Percentiles rank a stretch among this genome's conserved stretches.
These are phyloP conservation scores for Phrynocephalus vlangalii DNA, from an alignment of 2,797 vertebrate genomes.

Conservation along the genomic window DNA sequence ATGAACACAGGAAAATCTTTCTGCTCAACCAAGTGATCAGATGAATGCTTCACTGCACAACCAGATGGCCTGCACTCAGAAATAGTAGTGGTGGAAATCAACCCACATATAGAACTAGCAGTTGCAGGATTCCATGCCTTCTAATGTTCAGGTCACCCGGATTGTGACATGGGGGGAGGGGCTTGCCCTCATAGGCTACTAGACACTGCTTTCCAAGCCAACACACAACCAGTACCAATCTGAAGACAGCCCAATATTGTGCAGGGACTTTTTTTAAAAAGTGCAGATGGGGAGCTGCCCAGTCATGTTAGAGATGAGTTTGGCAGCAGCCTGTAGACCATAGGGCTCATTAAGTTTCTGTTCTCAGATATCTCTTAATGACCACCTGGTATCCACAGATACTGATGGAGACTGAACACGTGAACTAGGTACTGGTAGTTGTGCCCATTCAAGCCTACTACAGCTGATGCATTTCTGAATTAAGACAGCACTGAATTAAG, in stretches of 20 bases:
- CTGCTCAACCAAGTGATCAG: neutral
- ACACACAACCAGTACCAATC: neutral
- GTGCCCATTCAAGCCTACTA: no score
- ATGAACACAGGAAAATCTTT: neutral
- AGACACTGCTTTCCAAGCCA: no score
- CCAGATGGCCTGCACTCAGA: neutral
- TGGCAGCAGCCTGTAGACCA: neutral
- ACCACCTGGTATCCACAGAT: neutral
- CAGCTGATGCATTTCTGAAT: no score
- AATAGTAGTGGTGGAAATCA: neutral
- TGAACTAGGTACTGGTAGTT: neutral
- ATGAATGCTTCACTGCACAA: neutral
- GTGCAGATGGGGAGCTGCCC: neutral
- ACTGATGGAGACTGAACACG: neutral
- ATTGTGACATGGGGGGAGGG: neutral
- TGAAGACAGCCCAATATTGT: no score
- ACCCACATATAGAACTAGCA: neutral
- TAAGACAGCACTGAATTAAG: no score
- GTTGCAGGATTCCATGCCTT: neutral
- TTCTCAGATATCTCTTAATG: neutral
- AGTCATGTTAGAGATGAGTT: neutral
- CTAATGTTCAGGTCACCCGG: neutral
- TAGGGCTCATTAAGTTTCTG: neutral
- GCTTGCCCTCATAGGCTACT: neutral
- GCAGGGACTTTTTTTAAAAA: neutral